Percentiles rank a stretch among this genome's conserved stretches.
Conservation (phyloP, 1,140 invertebrate species). For the Chlorops oryzae region DNA sequence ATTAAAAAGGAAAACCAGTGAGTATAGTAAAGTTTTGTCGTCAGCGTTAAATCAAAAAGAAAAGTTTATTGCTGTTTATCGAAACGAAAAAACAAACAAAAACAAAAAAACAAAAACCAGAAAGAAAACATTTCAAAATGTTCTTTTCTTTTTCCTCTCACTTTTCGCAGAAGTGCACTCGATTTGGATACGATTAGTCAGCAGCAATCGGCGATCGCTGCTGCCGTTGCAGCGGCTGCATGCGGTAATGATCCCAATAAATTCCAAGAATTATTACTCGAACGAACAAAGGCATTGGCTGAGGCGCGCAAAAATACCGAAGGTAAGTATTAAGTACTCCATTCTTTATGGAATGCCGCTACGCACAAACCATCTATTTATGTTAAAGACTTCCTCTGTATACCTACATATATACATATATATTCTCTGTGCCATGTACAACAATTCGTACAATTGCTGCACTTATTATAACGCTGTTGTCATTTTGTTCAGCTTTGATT, state of each 20-base stretch:
- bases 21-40: conserved; percentile 24
- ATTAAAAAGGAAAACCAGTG: conserved; percentile 47
- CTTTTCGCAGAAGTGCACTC: conserved; percentile 30
- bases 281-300: conserved; percentile 68
- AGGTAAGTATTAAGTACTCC: conserved; percentile 42
- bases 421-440: no score
- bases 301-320: conserved; percentile 47
- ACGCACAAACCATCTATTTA: background rate
- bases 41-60: no score
- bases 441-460: no score
- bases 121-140: conserved; percentile 2
- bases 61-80: background rate
- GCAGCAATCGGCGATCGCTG: conserved; percentile 39
- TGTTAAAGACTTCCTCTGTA: background rate
- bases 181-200: conserved; percentile 42
- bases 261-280: conserved; percentile 69
- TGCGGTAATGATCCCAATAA: conserved; percentile 57
- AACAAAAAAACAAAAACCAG: no score
- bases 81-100: no score
- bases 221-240: conserved; percentile 37
- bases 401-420: background rate
- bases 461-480: no score
- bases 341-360: background rate
- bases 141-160: background rate
- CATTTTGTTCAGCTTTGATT: background rate